phyloP scores from a whole-genome alignment of 2,797 vertebrate genomes.

The Acanthurus lineatus region DNA sequence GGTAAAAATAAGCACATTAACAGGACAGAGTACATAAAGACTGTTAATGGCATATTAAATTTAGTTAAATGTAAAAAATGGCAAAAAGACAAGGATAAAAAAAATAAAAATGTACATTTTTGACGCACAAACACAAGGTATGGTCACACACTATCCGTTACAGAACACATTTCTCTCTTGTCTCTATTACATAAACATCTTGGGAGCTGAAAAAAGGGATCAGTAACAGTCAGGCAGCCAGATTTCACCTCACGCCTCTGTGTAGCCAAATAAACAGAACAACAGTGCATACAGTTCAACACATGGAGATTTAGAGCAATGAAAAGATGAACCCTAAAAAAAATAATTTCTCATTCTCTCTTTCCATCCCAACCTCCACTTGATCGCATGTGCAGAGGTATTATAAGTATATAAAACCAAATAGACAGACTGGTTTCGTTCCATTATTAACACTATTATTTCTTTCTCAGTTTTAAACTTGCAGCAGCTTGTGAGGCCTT shows the following conservation, averaged over 20 bases:
- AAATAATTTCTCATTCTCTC: neutral
- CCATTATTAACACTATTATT: constrained; percentile 31
- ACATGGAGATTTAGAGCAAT: neutral
- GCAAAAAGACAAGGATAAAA: neutral
- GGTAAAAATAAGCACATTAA: neutral
- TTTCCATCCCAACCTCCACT: constrained; percentile 24
- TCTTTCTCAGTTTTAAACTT: constrained; percentile 26
- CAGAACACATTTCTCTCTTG: constrained; percentile 45
- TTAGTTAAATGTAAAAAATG: no score
- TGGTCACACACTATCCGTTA: neutral
- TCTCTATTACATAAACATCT: constrained; percentile 78
- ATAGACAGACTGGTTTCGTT: constrained; percentile 21
- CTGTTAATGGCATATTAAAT: neutral
- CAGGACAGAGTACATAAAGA: neutral
- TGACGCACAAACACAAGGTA: neutral
- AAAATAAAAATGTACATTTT: neutral
- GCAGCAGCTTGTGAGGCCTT: constrained; percentile 63
- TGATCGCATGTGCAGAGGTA: neutral
- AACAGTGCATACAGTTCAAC: neutral
- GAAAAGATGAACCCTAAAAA: neutral
- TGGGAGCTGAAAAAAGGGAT: constrained; percentile 20
- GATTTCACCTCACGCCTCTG: constrained; percentile 4
- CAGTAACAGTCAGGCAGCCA: neutral
- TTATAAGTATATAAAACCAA: constrained; percentile 27
- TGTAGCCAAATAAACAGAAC: constrained; percentile 5